Evolutionary conservation across 2,888 invertebrate species (phyloP), one percentile per base, ranked within the genome.

Genomic region (Cinara cedri): DNA sequence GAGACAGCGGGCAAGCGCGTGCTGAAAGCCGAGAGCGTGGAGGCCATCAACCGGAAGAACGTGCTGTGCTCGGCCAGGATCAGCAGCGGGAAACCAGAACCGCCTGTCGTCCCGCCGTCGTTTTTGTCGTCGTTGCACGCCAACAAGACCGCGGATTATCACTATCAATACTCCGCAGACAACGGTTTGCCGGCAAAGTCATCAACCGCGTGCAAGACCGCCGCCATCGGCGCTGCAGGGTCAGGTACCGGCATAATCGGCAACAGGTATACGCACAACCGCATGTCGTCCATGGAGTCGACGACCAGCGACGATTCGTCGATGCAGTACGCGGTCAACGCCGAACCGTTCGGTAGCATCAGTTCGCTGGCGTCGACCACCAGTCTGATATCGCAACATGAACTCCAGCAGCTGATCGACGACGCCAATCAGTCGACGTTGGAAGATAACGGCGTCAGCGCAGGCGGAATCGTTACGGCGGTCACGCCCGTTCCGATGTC

Each of bases 31-130:
- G 91, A 91, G 83, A 93, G 92, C 84, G 91, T 93, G 60, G 94
- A 94, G 85, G 93, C 93, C 1, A 91, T 93, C 82, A 95, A 94
- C 85, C 89, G 95, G 74, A 92, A 94, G 86, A 95, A 94, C 85
- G 94, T 95, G 83, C 87, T 95, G 72, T 93, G 94, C 26, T 94
- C 94, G 68, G 82, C 82, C 42, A 75, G 81, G 46, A 81, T 81
- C 72, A 81, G 81, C 60, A 81, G 82, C 72, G 82, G 82, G 3
- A 78, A 78, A 68, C 76, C 76, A 44, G 68, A 78, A 51, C 44
- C 19, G 8, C 66, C 34, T 9, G 14, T 42, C 16, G 14, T 34
- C 21, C 21, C n/a, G 1, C 42, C 21, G 14, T 21, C 42, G 6
- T 57, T 16, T 34, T 34, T 34, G 34, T 34, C 34, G 1, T 19